Evolutionary conservation across 2,113 vertebrate genomes (phyloP).

Genomic region (Rissa tridactyla): DNA sequence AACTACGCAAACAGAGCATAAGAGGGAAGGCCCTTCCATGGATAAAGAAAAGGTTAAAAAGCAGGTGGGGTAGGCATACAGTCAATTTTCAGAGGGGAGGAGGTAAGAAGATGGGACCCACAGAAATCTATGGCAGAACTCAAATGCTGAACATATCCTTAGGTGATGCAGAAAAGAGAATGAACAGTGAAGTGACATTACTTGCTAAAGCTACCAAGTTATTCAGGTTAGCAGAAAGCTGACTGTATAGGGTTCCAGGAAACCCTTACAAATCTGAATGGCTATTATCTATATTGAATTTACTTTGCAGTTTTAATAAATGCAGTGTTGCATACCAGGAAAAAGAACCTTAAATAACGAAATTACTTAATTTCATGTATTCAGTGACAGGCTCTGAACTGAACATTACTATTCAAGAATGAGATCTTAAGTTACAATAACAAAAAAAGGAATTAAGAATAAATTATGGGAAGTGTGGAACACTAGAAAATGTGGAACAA

Average conservation of each 20-base stretch:
- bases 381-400: not conserved
- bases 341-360: not conserved
- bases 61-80: not conserved
- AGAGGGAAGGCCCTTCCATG: not conserved
- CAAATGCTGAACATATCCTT: not conserved
- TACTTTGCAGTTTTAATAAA: not conserved
- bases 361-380: not conserved
- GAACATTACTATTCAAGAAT: not conserved
- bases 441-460: not conserved
- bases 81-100: not conserved
- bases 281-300: not conserved
- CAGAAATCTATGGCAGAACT: not conserved
- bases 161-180: not conserved
- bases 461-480: not conserved
- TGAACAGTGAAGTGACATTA: not conserved
- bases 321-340: not conserved
- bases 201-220: not conserved
- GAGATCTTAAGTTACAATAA: not conserved
- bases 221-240: not conserved
- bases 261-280: not conserved
- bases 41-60: not conserved
- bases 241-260: not conserved
- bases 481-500: not conserved
- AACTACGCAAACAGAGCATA: not conserved
- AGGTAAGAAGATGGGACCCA: not conserved